A percentile compares a stretch with the other conserved stretches of the same genome.
These are phyloP conservation scores for Phocoena sinus DNA, from an alignment of 2,113 vertebrate species.

Conservation along the genomic window DNA sequence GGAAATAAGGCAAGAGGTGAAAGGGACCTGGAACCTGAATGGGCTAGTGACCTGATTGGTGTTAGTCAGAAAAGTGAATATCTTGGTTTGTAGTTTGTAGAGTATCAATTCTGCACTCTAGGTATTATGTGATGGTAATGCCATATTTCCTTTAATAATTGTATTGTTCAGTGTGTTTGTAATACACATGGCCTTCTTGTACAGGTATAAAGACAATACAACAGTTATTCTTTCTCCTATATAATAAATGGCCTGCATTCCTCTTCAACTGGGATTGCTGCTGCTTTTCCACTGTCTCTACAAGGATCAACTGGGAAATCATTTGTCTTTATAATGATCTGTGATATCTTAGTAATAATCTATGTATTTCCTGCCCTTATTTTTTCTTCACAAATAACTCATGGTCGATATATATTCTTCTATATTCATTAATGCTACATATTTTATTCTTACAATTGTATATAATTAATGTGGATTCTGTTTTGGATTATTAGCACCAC, in stretches of 20 bases:
- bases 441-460: neutral
- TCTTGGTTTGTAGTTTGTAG: neutral
- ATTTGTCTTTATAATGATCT: neutral
- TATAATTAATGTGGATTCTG: neutral
- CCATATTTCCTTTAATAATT: neutral
- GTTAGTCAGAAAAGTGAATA: neutral
- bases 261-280: neutral
- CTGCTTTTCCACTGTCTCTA: neutral
- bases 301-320: neutral
- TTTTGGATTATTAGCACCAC: neutral
- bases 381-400: neutral
- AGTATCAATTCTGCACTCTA: neutral
- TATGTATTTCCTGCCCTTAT: neutral
- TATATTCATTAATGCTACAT: neutral
- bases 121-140: neutral
- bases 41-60: neutral
- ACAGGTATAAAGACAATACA: neutral
- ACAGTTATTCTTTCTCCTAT: neutral
- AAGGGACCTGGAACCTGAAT: neutral
- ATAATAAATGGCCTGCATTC: neutral
- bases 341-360: neutral
- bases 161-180: neutral
- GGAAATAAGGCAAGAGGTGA: neutral
- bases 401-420: neutral
- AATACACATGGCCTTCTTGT: neutral